Evolutionary conservation across 2,113 vertebrate genomes (phyloP), one percentile per base, ranked within the genome.

Genomic region (Serinus canaria): DNA sequence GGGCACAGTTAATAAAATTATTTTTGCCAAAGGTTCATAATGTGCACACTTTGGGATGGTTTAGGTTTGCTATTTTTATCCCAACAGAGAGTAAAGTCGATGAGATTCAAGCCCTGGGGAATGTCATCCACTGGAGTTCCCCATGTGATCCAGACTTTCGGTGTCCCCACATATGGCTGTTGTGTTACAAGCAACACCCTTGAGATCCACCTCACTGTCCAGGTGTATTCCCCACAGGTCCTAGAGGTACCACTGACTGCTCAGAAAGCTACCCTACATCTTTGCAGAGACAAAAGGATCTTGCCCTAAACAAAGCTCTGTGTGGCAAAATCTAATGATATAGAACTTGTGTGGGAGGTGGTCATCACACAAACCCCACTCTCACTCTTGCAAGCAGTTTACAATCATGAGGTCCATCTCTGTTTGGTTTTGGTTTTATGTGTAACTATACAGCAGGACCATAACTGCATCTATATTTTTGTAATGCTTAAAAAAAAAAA

Each of bases 391-490:
- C 52, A 15, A 67, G 15, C 4, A 16, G 20, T 55, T 89, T 53
- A 53, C 30, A 81, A 11, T 22, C 17, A n/a, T 0, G 0, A 82
- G 33, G 18, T 1, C 1, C 11, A 19, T 31, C 41, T 52, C 47
- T 90, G 5, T 25, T 37, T 58, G 58, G 8, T 31, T 73, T 89
- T 11, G 49, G 13, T 44, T 72, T 44, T 72, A 28, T 2, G 0
- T 39, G 49, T 64, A 83, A 53, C 10, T 30, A 11, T 24, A 68
- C 15, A 44, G 33, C 52, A 39, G 33, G 33, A 74, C 46, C 23
- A 2, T 69, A 91, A 62, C 7, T 50, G 27, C 50, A 23, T 33
- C 39, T 58, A 8, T 28, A 25, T 60, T 4, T 66, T 73, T 85
- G 15, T 41, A 76, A 35, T 2, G 2, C 5, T 21, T 6, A 1